Base-by-base conservation (phyloP, 2,888 invertebrate genomes). In the Heteromurus nitidus region DNA sequence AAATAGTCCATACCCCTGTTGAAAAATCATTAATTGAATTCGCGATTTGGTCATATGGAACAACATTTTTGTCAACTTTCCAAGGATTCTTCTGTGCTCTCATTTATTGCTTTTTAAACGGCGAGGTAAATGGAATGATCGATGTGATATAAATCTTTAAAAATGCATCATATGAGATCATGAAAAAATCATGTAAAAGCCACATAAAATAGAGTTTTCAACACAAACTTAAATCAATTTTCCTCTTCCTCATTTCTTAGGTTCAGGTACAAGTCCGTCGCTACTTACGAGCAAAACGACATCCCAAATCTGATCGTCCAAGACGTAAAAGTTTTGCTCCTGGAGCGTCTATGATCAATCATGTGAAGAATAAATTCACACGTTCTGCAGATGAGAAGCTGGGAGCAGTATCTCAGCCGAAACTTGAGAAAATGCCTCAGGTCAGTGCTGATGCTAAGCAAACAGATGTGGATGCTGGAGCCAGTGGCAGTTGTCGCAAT, bases 11-110 rank as follows among this genome's bases (percentile, higher is more conserved):
- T 47, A 87, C 88, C 9, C 88, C 88, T 5, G 64, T 88, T 42
- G 80, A 88, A 36, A 87, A 88, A 47, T 18, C 85, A 80, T n/a
- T 60, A 9, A 69, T 86, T 2, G 86, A 88, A 67, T 89, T 89
- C 80, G 89, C 88, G 9, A 76, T 88, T n/a, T 89, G 89, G 89
- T 88, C 88, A 3, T 88, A 88, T 82, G 83, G 87, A 24, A 87
- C 88, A 0, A 87, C 88, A 58, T 87, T 88, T 65, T 85, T 89
- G n/a, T 86, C 88, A 18, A 88, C 88, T 2, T 88, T 88, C 76
- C 89, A 89, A 77, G 89, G 89, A 31, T 88, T 88, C 80, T 88
- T 89, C 85, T 87, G 88, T 68, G 87, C 88, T n/a, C 87, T 88
- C 28, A 86, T 89, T 76, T 89, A 89, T 83, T 89, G 89, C 81